These are phyloP conservation scores for Lasioglossum oenotherae DNA, from an alignment of 2,888 invertebrate species.

Conservation along the genomic window DNA sequence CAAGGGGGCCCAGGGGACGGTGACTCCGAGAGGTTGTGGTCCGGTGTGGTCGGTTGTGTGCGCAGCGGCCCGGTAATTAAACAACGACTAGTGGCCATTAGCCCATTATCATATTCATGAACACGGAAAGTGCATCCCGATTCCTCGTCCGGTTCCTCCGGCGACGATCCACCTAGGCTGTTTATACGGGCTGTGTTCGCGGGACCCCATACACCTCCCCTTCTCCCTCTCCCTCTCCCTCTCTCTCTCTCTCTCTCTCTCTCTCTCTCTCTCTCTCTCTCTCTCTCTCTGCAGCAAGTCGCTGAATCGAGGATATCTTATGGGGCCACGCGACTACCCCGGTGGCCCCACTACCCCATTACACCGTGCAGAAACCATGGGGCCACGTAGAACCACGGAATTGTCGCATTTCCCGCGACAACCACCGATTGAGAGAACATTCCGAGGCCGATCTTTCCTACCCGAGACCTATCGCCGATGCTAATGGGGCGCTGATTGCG, in stretches of 20 bases:
- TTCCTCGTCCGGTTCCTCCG: constrained; percentile 73
- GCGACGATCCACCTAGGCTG: constrained; percentile 43
- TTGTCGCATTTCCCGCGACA: constrained; percentile 13
- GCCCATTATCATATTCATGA: constrained; percentile 84
- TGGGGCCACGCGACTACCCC: constrained; percentile 78
- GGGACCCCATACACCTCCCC: constrained; percentile 27
- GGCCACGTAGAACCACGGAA: constrained; percentile 13
- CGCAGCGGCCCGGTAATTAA: constrained; percentile 80
- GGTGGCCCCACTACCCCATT: constrained; percentile 72
- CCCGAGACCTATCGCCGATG: neutral
- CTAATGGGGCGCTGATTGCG: neutral
- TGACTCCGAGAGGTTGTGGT: constrained; percentile 46
- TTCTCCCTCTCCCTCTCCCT: constrained; percentile 21
- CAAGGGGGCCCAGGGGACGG: constrained; percentile 18
- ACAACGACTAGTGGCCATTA: constrained; percentile 84
- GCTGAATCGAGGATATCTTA: constrained; percentile 60
- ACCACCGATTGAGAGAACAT: constrained; percentile 45
- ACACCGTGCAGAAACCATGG: neutral
- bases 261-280: constrained; percentile 15
- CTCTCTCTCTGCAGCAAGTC: constrained; percentile 13
- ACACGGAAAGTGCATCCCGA: constrained; percentile 84
- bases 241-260: constrained; percentile 15
- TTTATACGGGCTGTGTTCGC: constrained; percentile 54
- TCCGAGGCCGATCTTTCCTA: neutral
- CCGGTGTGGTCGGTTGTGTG: constrained; percentile 71